Evolutionary conservation across 2,797 vertebrate genomes (phyloP), one percentile per base, ranked within the genome.

Genomic region (Sphenodon punctatus): DNA sequence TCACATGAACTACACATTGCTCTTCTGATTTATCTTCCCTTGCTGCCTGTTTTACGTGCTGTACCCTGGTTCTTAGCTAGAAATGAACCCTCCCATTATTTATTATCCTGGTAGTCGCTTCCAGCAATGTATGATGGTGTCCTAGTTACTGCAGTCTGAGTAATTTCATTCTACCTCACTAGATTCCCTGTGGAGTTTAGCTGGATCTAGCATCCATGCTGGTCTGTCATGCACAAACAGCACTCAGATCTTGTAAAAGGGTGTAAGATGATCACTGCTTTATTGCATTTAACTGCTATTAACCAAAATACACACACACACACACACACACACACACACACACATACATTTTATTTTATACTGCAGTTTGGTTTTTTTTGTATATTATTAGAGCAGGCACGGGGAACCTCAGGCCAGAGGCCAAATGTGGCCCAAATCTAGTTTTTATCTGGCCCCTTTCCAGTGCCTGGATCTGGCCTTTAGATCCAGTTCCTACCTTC

Each of bases 161-260:
- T 86, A 46, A 72, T 12, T 42, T 75, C 1, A 16, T 84, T 84
- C 73, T 90, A 90, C 87, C 85, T 84, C 76, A 66, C 79, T 43
- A 1, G 1, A 58, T 23, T 49, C 8, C 56, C 69, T 59, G 78
- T 49, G 43, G 64, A 2, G 60, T 76, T 8, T 84, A 59, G 0
- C 8, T 16, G 69, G 48, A 66, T 66, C 32, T 77, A 17, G 3
- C 45, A 0, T 2, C 87, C 67, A 80, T 78, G 27, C 53, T 0
- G 56, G 1, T 76, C 80, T 41, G n/a, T 82, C 84, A 69, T 78
- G 64, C 41, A 64, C 49, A 36, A 19, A 22, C 13, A 6, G 61
- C 63, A 16, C 36, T 34, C 43, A 75, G 78, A 76, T 70, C 81
- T 81, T 70, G 58, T 46, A 25, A 1, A 43, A 22, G 39, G 6